Evolutionary conservation across 2,113 vertebrate species (phyloP), one percentile per base, ranked within the genome.

Genomic region (Prionailurus viverrinus): DNA sequence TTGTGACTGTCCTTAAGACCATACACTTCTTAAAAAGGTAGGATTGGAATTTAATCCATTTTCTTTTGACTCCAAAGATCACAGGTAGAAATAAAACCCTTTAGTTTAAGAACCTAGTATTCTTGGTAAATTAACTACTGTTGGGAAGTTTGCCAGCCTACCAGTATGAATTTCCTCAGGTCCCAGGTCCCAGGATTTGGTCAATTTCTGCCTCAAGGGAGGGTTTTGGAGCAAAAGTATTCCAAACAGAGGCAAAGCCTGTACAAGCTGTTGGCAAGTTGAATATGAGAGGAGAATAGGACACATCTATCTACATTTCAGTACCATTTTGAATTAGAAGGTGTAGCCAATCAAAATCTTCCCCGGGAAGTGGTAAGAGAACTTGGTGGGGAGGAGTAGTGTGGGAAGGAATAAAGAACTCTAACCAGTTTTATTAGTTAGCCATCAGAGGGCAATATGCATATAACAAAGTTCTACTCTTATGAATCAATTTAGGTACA

Each of bases 11-110:
- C 27, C 33, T 78, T 31, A 63, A 80, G 63, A 65, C 19, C 76
- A 68, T 3, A 36, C 11, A 66, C 23, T n/a, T 55, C 19, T 31
- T 55, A 51, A 84, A 90, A 94, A 93, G 1, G 25, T 36, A 85
- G 41, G 36, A 79, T 33, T 80, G 71, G 19, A 80, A 76, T 93
- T 79, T 48, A 78, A 55, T 89, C 16, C 33, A 73, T 94, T 71
- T 97, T 79, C 45, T 89, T 89, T 31, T 82, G 74, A 69, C 48
- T 82, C 39, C 66, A 89, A 86, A 92, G 61, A 85, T 61, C 31
- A 69, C 4, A 78, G 29, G n/a, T 48, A 68, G 39, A 95, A 85
- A 95, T 45, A 61, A 86, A 82, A 51, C 11, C 4, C 69, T 10
- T 73, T 63, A 31, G 41, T 68, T 48, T 61, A 66, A 73, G 27